Conservation (phyloP, 2,113 vertebrate species). For the Microcebus murinus region DNA sequence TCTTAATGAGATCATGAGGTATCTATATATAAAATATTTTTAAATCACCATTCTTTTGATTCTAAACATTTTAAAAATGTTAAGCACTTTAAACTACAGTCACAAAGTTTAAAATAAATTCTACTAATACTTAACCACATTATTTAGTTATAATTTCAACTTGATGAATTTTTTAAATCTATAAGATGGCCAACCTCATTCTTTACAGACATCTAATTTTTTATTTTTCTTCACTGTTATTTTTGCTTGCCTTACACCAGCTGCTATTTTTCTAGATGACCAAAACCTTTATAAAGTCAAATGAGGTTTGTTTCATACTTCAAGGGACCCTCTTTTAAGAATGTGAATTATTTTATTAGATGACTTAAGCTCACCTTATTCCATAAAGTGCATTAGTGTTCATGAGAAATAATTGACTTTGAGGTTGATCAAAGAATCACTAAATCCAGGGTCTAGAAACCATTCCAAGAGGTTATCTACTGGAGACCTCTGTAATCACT, state of each 20-base stretch:
- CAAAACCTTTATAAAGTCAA: not conserved
- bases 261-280: slow-evolving; percentile 8
- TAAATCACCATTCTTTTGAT: not conserved
- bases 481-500: not conserved
- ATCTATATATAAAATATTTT: not conserved
- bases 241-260: not conserved
- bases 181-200: not conserved
- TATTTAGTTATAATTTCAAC: not conserved
- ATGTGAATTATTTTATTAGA: not conserved
- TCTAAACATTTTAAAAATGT: not conserved
- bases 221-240: not conserved
- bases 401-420: not conserved
- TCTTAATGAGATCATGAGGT: not conserved
- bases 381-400: not conserved
- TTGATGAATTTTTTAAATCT: not conserved
- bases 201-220: not conserved
- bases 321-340: not conserved
- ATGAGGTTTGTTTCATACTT: not conserved
- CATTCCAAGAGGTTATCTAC: slow-evolving; percentile 26
- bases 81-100: not conserved
- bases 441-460: not conserved
- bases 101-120: not conserved
- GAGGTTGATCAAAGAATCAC: slow-evolving; percentile 55
- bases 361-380: not conserved
- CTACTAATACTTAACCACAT: not conserved